A percentile compares a stretch with the other conserved stretches of the same genome.
Evolutionary conservation across 2,113 vertebrate species (phyloP).

Genomic region (Gymnocephalus cernua): DNA sequence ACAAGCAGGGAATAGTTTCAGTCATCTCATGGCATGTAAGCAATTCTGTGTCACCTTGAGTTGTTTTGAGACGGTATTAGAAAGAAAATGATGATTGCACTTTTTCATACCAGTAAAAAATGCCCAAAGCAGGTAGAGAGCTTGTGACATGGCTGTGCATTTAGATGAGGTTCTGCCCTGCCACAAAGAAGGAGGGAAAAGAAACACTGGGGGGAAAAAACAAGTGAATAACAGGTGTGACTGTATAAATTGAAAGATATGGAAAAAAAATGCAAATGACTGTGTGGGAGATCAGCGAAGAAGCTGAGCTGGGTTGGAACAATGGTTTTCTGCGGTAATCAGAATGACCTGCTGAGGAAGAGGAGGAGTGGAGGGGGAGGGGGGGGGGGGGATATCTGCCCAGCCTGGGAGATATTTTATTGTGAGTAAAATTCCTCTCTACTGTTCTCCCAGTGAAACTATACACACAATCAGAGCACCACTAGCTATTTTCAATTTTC

Average conservation of each 20-base stretch:
- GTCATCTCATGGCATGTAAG: conserved; percentile 12
- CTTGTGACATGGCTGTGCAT: conserved; percentile 66
- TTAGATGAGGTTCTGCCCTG: conserved; percentile 62
- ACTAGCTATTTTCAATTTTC: conserved; percentile 41
- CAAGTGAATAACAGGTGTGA: conserved; percentile 80
- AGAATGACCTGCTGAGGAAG: conserved; percentile 61
- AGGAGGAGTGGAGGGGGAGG: rapidly evolving
- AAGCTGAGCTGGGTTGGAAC: conserved; percentile 42
- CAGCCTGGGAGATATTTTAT: conserved; percentile 37
- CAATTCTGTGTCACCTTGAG: conserved; percentile 33
- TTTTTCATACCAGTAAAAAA: conserved; percentile 47
- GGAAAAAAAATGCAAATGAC: conserved; percentile 75
- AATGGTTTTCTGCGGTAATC: conserved; percentile 63
- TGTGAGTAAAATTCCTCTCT: conserved; percentile 4
- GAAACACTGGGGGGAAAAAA: conserved; percentile 29
- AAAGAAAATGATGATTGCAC: conserved; percentile 42
- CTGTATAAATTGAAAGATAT: conserved; percentile 60
- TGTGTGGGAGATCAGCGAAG: conserved; percentile 65
- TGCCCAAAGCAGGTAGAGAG: conserved; percentile 68
- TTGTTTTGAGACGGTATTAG: conserved; percentile 12
- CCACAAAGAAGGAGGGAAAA: conserved; percentile 39
- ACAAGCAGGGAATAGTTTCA: conserved; percentile 21
- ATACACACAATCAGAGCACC: conserved; percentile 8
- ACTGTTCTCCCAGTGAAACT: conserved; percentile 11
- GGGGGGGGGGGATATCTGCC: conserved; percentile 13